Base-by-base conservation (phyloP, 2,797 vertebrate genomes). In the Phoxinus dragarum region DNA sequence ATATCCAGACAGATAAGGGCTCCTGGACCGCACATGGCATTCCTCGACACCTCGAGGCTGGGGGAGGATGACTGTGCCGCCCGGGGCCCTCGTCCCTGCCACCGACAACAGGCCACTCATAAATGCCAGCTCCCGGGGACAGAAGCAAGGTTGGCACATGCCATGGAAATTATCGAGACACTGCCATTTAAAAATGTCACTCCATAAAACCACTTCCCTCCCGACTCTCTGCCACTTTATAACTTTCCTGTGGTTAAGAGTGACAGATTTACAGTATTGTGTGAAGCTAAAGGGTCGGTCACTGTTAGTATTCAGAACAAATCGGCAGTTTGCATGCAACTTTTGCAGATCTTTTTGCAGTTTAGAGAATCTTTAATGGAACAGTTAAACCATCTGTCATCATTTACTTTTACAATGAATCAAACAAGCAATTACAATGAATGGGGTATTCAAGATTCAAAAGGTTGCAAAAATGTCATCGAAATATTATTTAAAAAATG, bases 131-230 rank as follows among this genome's bases (percentile, higher is more conserved):
- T 92, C 88, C 82, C 54, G 72, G 84, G 91, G 92, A 94, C 68
- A 78, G 82, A 90, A 81, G 88, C 80, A 90, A 82, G 88, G 89
- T 86, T 91, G 93, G 91, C 92, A 91, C 93, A 93, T 93, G 90
- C 87, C 90, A 90, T 84, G 87, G 86, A 87, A 91, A 89, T 92
- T 89, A 91, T 92, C 83, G 76, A 91, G 91, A 93, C 89, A 67
- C 56, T 94, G 93, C 93, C 93, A 94, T 95, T 94, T 94, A 91
- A 86, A 95, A 94, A 95, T 94, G 94, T 94, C 94, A 94, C 90
- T 90, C 90, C 89, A 86, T 56, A 42, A 47, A 90, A 86, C 88
- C 21, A 42, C 49, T 85, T 56, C 31, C n/a, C 21, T 21, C 83
- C 71, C 19, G n/a, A 89, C 87, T 91, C 73, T 82, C 12, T 56